phyloP scores from a whole-genome alignment of 23 tunicate genomes.

The Aplidium turbinatum region DNA sequence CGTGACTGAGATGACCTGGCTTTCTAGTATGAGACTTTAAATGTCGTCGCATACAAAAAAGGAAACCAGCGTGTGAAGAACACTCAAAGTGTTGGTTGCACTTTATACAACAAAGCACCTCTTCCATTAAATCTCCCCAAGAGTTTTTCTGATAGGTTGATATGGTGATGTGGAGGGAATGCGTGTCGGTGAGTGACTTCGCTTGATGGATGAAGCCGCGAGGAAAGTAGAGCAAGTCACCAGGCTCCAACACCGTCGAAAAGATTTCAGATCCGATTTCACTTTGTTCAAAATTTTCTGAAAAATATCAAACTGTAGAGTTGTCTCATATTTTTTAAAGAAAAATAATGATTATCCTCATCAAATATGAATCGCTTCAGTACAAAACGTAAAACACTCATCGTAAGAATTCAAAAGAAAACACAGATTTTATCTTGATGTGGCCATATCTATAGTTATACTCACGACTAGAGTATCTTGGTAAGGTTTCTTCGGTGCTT shows the following conservation, averaged over 20 bases:
- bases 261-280: slow-evolving; percentile 75
- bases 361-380: no score
- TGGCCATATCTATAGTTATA: no score
- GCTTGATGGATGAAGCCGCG: slow-evolving; percentile 97
- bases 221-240: slow-evolving; percentile 91
- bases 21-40: no score
- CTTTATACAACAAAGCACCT: slow-evolving; percentile 44
- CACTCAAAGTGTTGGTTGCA: no score
- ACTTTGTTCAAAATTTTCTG: slow-evolving; percentile 56
- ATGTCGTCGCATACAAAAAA: no score
- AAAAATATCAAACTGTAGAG: slow-evolving; percentile 18
- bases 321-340: not conserved
- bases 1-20: no score
- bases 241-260: slow-evolving; percentile 59
- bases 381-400: no score
- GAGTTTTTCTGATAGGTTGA: slow-evolving; percentile 88
- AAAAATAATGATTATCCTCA: no score
- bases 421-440: no score
- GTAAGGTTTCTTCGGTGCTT: slow-evolving; percentile 56
- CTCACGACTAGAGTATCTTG: slow-evolving; percentile 84
- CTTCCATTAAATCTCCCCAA: slow-evolving; percentile 87
- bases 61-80: no score
- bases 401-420: no score
- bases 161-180: slow-evolving; percentile 91
- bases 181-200: slow-evolving; percentile 66